Evolutionary conservation across 2,888 invertebrate genomes (phyloP).

Genomic region (Xestia xanthographa): DNA sequence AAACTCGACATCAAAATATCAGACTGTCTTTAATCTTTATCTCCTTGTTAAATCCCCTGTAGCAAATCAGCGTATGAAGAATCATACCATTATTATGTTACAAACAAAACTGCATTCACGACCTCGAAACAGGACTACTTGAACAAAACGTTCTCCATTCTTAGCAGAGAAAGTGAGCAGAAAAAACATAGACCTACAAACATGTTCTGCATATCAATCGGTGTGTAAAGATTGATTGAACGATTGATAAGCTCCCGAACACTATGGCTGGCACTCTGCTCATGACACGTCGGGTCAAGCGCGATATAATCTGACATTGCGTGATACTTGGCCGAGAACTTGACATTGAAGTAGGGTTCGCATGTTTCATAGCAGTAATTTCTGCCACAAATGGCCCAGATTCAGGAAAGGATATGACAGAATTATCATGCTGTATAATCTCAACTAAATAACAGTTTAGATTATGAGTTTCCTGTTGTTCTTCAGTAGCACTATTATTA

Average conservation of each 20-base stretch:
- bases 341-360: conserved; percentile 59
- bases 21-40: background rate
- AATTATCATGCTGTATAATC: conserved; percentile 40
- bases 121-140: conserved; percentile 47
- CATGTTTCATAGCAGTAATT: conserved; percentile 55
- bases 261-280: conserved; percentile 66
- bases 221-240: conserved; percentile 71
- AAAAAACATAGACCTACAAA: conserved; percentile 66
- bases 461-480: conserved; percentile 25
- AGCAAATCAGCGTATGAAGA: background rate
- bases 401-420: conserved; percentile 41
- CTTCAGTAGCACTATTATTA: conserved; percentile 22
- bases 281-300: conserved; percentile 69
- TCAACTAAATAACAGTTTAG: conserved; percentile 36
- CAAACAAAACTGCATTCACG: conserved; percentile 35
- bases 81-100: background rate
- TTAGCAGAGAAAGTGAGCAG: conserved; percentile 63
- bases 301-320: conserved; percentile 72
- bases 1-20: background rate
- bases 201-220: conserved; percentile 67
- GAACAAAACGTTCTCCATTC: conserved; percentile 44
- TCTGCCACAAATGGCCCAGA: conserved; percentile 56
- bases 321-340: conserved; percentile 66
- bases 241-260: conserved; percentile 73
- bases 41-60: background rate